Evolutionary conservation across 2,888 invertebrate species (phyloP), one percentile per base, ranked within the genome.

Genomic region (Unio pictorum): DNA sequence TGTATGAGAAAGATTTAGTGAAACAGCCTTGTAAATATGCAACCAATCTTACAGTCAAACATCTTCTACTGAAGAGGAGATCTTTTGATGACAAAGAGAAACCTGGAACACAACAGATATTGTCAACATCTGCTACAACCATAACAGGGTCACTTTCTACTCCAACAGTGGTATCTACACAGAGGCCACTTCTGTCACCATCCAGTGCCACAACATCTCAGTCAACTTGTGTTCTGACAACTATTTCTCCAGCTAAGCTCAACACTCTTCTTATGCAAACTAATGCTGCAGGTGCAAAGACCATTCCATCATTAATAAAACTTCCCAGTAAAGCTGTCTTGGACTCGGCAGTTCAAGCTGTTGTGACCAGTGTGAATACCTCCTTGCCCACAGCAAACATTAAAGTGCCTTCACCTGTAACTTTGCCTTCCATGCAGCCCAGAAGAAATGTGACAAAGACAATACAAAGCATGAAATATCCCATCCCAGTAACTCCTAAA

Each of bases 21-120:
- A 66, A 34, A 55, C 71, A 73, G n/a, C 66, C 67, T 26, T 60
- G 69, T 26, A 84, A 85, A 64, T 88, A 87, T 72, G 87, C 87
- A 18, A 81, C 81, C 26, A 87, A 87, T 72, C 83, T 88, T 23
- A 88, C 88, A 18, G 88, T 88, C 1, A 87, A 87, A 78, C 82
- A 82, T 45, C 73, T 88, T 60, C 74, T 88, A 63, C 85, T 87
- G 72, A 86, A 80, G 61, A 69, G 86, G 65, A 85, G 78, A 64
- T 75, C 73, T 17, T 64, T 58, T 20, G 70, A 66, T 11, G 75
- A 77, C 30, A 63, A 72, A 26, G 65, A 68, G 61, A 56, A 18
- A 61, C 56, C 45, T 45, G 68, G 64, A 54, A 55, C 54, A 26
- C 62, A 67, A 60, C 56, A 67, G 56, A 60, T 30, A 55, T 45